phyloP scores from a whole-genome alignment of 1,140 invertebrate species.

The Drosophila dunni region DNA sequence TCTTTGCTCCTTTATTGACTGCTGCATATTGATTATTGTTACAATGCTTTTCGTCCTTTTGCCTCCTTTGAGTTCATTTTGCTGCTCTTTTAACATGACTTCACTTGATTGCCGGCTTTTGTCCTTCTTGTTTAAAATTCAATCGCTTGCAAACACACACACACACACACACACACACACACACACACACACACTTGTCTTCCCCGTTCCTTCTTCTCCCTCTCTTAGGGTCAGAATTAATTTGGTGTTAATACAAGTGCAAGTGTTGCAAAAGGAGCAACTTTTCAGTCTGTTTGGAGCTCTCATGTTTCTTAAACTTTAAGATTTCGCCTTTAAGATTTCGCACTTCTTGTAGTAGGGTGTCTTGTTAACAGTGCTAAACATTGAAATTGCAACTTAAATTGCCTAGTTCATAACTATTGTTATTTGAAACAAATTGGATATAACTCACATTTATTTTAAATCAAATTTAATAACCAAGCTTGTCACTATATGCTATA shows the following conservation, averaged over 20 bases:
- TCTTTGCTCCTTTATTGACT: slow-evolving; percentile 67
- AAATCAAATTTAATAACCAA: too few relatives aligned
- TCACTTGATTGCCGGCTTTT: slow-evolving; percentile 76
- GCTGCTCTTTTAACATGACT: slow-evolving; percentile 57
- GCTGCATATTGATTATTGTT: slow-evolving; percentile 79
- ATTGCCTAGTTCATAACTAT: too few relatives aligned
- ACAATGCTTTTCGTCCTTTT: slow-evolving; percentile 39
- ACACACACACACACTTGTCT: slow-evolving; percentile 18
- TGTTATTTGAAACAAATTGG: too few relatives aligned
- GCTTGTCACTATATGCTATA: too few relatives aligned
- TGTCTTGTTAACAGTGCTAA: too few relatives aligned
- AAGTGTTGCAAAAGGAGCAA: slow-evolving; percentile 45
- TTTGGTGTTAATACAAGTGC: slow-evolving; percentile 78
- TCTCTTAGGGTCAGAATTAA: slow-evolving; percentile 62
- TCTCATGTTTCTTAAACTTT: slow-evolving; percentile 32
- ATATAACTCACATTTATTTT: too few relatives aligned
- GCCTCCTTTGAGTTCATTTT: slow-evolving; percentile 42
- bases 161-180: slow-evolving; percentile 10
- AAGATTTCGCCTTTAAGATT: slow-evolving; percentile 61
- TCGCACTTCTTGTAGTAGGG: slow-evolving; percentile 68
- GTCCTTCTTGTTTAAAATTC: slow-evolving; percentile 76
- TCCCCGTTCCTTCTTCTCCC: not conserved
- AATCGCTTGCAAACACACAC: slow-evolving; percentile 54
- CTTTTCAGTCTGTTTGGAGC: slow-evolving; percentile 29
- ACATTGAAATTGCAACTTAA: too few relatives aligned